Evolutionary conservation across 2,888 invertebrate species (phyloP).

Genomic region (Drosophila neotestacea): DNA sequence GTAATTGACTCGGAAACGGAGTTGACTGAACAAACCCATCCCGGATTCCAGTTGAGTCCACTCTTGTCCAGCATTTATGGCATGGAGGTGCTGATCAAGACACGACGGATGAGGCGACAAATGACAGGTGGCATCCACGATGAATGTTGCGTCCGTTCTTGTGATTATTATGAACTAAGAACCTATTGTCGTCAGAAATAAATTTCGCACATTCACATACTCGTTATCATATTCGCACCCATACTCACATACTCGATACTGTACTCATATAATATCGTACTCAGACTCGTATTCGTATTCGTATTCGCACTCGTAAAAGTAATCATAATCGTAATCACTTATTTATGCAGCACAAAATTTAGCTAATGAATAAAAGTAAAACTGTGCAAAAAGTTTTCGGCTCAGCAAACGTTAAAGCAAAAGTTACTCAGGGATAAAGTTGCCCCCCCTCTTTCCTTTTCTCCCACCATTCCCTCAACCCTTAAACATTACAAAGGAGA

Average conservation of each 20-base stretch:
- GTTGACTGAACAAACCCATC: constrained; percentile 7
- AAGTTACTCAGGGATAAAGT: constrained; percentile 29
- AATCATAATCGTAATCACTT: constrained; percentile 68
- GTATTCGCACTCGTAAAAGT: constrained; percentile 33
- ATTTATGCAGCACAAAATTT: constrained; percentile 77
- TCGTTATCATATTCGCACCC: background rate
- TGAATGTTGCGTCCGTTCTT: constrained; percentile 74
- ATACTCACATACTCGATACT: constrained; percentile 4
- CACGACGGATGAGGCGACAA: constrained; percentile 55
- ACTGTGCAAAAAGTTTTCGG: constrained; percentile 68
- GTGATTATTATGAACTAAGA: constrained; percentile 63
- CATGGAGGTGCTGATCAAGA: constrained; percentile 62
- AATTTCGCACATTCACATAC: constrained; percentile 5
- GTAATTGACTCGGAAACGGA: background rate
- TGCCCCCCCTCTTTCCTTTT: background rate
- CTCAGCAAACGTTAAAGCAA: constrained; percentile 60
- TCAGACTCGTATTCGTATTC: constrained; percentile 6
- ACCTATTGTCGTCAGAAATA: constrained; percentile 65
- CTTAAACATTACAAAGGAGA: constrained; percentile 11
- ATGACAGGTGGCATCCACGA: constrained; percentile 61
- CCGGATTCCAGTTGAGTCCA: constrained; percentile 42
- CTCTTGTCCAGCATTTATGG: constrained; percentile 64
- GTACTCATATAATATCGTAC: constrained; percentile 10
- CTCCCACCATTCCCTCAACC: background rate
- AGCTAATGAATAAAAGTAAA: constrained; percentile 79